These are phyloP conservation scores for Conomelus anceps DNA, from an alignment of 2,888 invertebrate species.

Conservation along the genomic window DNA sequence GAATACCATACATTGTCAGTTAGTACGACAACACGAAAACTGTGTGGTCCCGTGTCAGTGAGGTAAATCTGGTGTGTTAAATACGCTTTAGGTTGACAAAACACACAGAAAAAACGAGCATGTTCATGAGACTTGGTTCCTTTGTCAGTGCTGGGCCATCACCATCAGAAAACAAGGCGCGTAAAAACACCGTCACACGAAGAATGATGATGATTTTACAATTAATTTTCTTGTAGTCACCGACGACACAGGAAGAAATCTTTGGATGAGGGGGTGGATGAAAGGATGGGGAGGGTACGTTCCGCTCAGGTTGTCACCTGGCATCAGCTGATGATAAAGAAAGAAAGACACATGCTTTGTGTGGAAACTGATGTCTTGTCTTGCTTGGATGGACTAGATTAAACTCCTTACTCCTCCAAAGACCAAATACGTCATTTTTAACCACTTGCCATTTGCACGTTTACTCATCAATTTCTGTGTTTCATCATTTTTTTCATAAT, in stretches of 20 bases:
- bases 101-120: not conserved
- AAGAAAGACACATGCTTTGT: slow-evolving; percentile 27
- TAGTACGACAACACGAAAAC: not conserved
- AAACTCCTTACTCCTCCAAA: not conserved
- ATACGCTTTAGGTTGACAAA: not conserved
- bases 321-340: slow-evolving; percentile 9
- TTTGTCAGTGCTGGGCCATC: not conserved
- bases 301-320: slow-evolving; percentile 16
- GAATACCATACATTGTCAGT: not conserved
- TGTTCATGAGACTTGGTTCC: not conserved
- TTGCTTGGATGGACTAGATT: slow-evolving; percentile 21
- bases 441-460: not conserved
- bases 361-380: slow-evolving; percentile 23
- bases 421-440: not conserved
- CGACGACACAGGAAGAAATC: not conserved
- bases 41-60: not conserved
- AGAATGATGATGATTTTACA: not conserved
- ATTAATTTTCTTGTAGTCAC: not conserved
- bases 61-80: not conserved
- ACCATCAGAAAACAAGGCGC: not conserved
- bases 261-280: not conserved
- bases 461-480: not conserved
- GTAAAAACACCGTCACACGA: not conserved
- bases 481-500: not conserved
- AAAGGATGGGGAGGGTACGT: not conserved